Evolutionary conservation across 2,888 invertebrate genomes (phyloP).

Genomic region (Candidula unifasciata): DNA sequence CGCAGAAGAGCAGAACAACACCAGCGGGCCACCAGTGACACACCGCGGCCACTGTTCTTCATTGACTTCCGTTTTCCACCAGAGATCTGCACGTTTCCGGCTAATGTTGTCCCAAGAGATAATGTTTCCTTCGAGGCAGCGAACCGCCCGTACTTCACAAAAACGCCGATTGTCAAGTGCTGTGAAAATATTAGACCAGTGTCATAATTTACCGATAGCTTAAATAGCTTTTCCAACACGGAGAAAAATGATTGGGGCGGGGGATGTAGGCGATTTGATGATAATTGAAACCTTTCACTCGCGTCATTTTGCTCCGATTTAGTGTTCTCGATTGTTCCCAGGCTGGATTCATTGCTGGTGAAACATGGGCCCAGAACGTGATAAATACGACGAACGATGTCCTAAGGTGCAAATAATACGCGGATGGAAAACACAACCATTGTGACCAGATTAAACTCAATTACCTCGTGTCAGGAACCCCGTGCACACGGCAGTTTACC

Average conservation of each 20-base stretch:
- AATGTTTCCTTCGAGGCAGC: background rate
- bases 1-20: no score
- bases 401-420: constrained; percentile 51
- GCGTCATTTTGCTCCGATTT: constrained; percentile 47
- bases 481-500: constrained; percentile 38
- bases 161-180: constrained; percentile 49
- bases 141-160: constrained; percentile 36
- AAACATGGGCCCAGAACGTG: constrained; percentile 51
- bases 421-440: constrained; percentile 46
- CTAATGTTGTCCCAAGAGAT: constrained; percentile 26
- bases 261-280: constrained; percentile 42
- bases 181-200: constrained; percentile 53
- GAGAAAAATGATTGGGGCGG: constrained; percentile 45
- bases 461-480: constrained; percentile 31
- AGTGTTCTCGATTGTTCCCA: constrained; percentile 19
- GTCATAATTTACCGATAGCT: constrained; percentile 47
- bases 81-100: background rate
- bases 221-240: constrained; percentile 14
- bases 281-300: constrained; percentile 52
- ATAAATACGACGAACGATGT: constrained; percentile 45
- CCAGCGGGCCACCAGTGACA: background rate
- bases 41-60: background rate
- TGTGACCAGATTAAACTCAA: constrained; percentile 47
- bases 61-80: no score
- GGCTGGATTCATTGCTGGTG: constrained; percentile 20